Base-by-base conservation (phyloP, 2,888 invertebrate species). In the Gandaritis pyraliata region DNA sequence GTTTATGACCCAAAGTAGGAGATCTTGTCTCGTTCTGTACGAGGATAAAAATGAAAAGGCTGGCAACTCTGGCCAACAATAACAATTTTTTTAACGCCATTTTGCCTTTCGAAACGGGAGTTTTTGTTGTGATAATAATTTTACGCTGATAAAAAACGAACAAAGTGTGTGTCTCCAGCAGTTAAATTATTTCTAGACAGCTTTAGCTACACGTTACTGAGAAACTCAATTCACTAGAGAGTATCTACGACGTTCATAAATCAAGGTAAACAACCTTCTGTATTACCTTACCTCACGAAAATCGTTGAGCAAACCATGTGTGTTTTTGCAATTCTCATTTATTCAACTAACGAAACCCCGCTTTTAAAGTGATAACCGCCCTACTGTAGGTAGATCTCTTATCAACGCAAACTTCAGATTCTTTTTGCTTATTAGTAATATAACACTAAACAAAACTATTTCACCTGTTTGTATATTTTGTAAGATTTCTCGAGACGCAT, bases 201-300 rank as follows among this genome's bases (percentile, higher is more conserved):
- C 12, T 30, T 13, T 15, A 45, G 18, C 15, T 18, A 12, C 11
- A 47, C 23, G n/a, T 43, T 41, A 5, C 41, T 48, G 23, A 33
- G 41, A 10, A 18, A 46, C 13, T 33, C 15, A 5, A 56, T 41
- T 47, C 39, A 16, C 38, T 39, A 36, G 58, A 23, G 56, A 43
- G 61, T 52, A 41, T 29, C 18, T 49, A 10, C 12, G 18, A 53
- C 62, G 45, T 73, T 61, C 46, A 58, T 41, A 50, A 11, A 61
- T 66, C 81, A 82, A 83, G 85, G 86, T 85, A 84, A 85, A 83
- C 80, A 80, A 84, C 77, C 16, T 78, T 77, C 73, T 68, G 70
- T 70, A 74, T 70, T 73, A 72, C 49, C 52, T 64, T 54, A 23
- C 33, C 8, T 10, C 52, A 33, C 58, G 61, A 59, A 65, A 54